These are phyloP conservation scores for Hybognathus amarus DNA, from an alignment of 2,797 vertebrate genomes.

Conservation along the genomic window DNA sequence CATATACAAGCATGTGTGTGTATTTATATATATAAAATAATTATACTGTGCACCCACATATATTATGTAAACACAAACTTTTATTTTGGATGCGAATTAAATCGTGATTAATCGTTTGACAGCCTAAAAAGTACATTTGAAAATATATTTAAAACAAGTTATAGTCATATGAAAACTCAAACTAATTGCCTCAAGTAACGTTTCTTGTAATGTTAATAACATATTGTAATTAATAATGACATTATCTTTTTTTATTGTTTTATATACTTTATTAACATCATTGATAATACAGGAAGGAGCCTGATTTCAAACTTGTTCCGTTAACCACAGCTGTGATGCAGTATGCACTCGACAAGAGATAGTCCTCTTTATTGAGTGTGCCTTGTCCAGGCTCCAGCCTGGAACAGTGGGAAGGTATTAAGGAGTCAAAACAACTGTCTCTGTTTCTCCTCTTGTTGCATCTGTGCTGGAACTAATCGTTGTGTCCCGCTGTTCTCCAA, in stretches of 20 bases:
- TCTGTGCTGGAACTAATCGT: conserved; percentile 42
- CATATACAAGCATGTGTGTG: no score
- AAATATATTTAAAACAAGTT: neutral
- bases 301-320: neutral
- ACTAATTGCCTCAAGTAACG: no score
- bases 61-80: no score
- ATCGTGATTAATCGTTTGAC: no score
- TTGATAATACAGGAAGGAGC: neutral
- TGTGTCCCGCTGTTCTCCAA: conserved; percentile 42
- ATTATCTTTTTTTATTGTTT: neutral
- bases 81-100: no score
- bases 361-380: conserved; percentile 24
- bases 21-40: no score
- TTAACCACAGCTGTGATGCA: conserved; percentile 11
- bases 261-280: neutral
- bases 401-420: conserved; percentile 44
- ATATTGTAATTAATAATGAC: neutral
- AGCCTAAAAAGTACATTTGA: neutral
- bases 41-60: no score
- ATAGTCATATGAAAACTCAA: neutral
- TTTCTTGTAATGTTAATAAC: neutral
- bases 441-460: conserved; percentile 34
- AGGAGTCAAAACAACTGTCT: conserved; percentile 40
- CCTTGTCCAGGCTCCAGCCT: conserved; percentile 23
- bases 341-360: conserved; percentile 11